phyloP scores from a whole-genome alignment of 2,797 vertebrate species.

The Tenualosa ilisha region DNA sequence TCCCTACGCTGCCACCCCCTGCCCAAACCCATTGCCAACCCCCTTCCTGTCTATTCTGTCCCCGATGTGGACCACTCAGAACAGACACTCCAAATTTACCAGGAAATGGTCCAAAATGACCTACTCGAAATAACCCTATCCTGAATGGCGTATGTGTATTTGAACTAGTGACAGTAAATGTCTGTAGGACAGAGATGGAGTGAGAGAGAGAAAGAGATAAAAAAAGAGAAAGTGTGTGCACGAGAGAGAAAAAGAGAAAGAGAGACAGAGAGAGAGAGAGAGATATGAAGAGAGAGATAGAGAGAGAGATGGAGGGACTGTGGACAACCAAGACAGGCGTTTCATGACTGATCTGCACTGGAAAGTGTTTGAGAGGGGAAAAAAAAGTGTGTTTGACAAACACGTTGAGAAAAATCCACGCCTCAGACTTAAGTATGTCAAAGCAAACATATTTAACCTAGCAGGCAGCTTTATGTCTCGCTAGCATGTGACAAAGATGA shows the following conservation, averaged over 20 bases:
- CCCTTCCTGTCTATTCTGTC: neutral
- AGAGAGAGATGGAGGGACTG: neutral
- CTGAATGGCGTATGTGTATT: constrained; percentile 1
- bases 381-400: constrained; percentile 24
- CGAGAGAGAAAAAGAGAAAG: neutral
- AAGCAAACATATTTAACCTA: neutral
- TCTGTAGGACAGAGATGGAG: constrained; percentile 17
- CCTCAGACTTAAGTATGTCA: constrained; percentile 12
- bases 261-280: neutral
- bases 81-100: constrained; percentile 1
- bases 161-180: constrained; percentile 15
- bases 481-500: neutral
- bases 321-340: constrained; percentile 25
- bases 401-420: constrained; percentile 13
- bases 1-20: neutral
- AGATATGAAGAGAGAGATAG: neutral
- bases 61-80: neutral
- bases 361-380: constrained; percentile 17
- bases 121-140: neutral
- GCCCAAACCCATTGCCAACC: neutral
- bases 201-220: neutral
- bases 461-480: neutral
- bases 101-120: constrained; percentile 18
- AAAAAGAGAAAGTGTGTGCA: neutral
- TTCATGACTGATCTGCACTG: constrained; percentile 21